Evolutionary conservation across 92 coral and sea anemone species (phyloP), one percentile per base, ranked within the genome.

Genomic region (Hydrozoanthus gracilis): DNA sequence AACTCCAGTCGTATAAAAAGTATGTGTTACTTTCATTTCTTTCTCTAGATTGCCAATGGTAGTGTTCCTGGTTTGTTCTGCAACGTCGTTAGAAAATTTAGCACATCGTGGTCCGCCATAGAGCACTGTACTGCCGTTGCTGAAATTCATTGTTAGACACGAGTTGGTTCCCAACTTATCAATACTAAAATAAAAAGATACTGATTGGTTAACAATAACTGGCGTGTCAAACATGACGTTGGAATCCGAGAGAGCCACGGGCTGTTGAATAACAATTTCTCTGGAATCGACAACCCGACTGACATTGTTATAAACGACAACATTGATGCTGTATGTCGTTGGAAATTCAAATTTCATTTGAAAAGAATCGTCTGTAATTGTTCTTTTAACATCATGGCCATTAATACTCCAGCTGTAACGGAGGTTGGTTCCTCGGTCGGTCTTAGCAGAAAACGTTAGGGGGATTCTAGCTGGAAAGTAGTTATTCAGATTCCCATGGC

Each of bases 381-480:
- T 51, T 10, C 10, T 61, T 46, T 44, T 82, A 65, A 49, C 48
- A 5, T 45, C 50, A 8, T 20, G 74, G 4, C 84, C 83, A 51
- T 73, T 27, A 5, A 88, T 17, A 61, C n/a, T n/a, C 92, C 92
- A 89, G 11, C 27, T 70, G 86, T 84, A 84, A 11, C 62, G 5
- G 62, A 89, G 51, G 66, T 35, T 77, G 45, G 86, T 69, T 9
- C 92, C 92, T 48, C 71, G 72, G 45, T 48, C 60, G 46, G 44
- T 6, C 3, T 51, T 64, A 39, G 89, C 78, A 17, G 73, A 62
- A 74, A 82, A 67, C 14, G 72, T 58, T 56, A 93, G 88, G 0
- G 90, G 93, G n/a, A 77, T 35, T 27, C 90, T 90, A 15, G 56
- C 50, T 56, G 93, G 92, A 71, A 91, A 91, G 64, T 79, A 62